phyloP scores from a whole-genome alignment of 1,140 invertebrate genomes.

The Apis florea region DNA sequence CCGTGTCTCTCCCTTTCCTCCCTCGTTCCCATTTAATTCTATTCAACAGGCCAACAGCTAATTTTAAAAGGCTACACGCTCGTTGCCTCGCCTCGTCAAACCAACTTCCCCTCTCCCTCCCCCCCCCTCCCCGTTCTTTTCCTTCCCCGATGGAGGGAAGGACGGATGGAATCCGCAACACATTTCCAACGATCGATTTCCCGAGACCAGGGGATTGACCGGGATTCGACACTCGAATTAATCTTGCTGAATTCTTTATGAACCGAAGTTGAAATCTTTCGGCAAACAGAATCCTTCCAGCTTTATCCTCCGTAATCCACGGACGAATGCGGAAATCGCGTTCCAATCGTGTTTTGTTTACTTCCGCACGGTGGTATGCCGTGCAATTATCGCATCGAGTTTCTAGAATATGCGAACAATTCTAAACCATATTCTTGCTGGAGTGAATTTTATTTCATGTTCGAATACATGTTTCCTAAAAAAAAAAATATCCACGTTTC shows the following conservation, averaged over 20 bases:
- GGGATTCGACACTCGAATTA: not conserved
- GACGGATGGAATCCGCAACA: not conserved
- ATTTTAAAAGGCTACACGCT: slow-evolving; percentile 27
- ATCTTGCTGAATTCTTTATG: slow-evolving; percentile 3
- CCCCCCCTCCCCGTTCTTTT: no score
- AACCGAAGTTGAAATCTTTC: not conserved
- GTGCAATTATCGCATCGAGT: no score
- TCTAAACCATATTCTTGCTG: no score
- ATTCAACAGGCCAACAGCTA: slow-evolving; percentile 33
- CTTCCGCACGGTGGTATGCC: no score
- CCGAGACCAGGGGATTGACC: not conserved
- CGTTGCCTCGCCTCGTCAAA: not conserved
- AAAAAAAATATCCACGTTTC: no score
- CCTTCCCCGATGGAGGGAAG: not conserved
- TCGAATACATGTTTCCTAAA: no score
- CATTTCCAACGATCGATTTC: not conserved
- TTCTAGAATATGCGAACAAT: no score
- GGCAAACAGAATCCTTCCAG: not conserved
- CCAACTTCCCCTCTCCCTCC: not conserved
- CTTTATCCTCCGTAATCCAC: no score
- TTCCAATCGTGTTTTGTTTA: no score
- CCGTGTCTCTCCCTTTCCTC: not conserved
- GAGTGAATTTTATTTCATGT: no score
- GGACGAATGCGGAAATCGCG: no score
- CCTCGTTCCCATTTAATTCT: slow-evolving; percentile 21